These are phyloP conservation scores for Oscheius onirici DNA, from an alignment of 2,888 invertebrate genomes.

Conservation along the genomic window DNA sequence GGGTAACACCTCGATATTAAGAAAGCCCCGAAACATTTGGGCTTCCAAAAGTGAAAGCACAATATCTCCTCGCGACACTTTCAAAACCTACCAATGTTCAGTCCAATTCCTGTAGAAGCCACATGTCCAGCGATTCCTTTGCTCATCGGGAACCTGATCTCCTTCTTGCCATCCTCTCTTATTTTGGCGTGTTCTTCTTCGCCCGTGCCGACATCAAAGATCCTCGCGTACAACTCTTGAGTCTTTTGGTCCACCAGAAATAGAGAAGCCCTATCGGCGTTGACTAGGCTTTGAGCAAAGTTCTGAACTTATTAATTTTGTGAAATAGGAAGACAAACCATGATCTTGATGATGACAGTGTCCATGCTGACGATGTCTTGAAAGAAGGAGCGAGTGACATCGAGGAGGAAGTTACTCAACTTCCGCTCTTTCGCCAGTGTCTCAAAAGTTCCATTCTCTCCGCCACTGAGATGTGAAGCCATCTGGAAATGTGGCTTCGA, in stretches of 20 bases:
- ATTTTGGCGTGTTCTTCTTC: slow-evolving; percentile 55
- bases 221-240: slow-evolving; percentile 83
- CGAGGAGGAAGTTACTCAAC: slow-evolving; percentile 79
- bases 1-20: background rate
- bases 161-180: slow-evolving; percentile 59
- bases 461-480: slow-evolving; percentile 77
- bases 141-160: slow-evolving; percentile 79
- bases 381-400: slow-evolving; percentile 85
- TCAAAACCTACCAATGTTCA: slow-evolving; percentile 77
- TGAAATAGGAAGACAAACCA: slow-evolving; percentile 73
- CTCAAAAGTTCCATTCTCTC: slow-evolving; percentile 43
- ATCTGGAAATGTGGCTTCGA: slow-evolving; percentile 74
- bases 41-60: too few species aligned
- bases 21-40: too few species aligned
- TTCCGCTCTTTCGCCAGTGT: slow-evolving; percentile 54
- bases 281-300: slow-evolving; percentile 83
- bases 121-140: slow-evolving; percentile 86
- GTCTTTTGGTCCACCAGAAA: slow-evolving; percentile 83
- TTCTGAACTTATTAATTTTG: slow-evolving; percentile 73
- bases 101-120: slow-evolving; percentile 82
- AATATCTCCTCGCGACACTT: too few species aligned
- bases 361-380: slow-evolving; percentile 88
- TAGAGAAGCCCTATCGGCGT: slow-evolving; percentile 85
- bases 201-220: slow-evolving; percentile 78
- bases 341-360: slow-evolving; percentile 83